Evolutionary conservation across 2,888 invertebrate species (phyloP).

Genomic region (Cerastis leucographa): DNA sequence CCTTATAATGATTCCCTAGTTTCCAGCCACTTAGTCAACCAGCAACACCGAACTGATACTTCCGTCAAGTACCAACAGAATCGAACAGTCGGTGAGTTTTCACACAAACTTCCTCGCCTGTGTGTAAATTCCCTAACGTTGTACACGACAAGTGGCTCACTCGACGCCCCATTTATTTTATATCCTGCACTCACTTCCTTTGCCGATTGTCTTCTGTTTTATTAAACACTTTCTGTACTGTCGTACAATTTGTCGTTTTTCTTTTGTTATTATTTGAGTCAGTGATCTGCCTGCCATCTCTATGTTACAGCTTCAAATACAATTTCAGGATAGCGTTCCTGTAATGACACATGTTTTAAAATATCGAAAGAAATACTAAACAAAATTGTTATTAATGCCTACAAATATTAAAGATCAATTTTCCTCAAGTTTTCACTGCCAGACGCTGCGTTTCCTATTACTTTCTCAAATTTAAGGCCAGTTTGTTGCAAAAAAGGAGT

Average conservation of each 20-base stretch:
- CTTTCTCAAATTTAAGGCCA: no score
- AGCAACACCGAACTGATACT: not conserved
- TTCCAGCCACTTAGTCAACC: not conserved
- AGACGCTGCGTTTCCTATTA: no score
- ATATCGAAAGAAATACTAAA: not conserved
- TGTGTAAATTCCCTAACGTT: slow-evolving; percentile 25
- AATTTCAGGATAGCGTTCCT: no score
- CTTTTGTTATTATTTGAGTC: slow-evolving; percentile 11
- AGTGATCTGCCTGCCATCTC: no score
- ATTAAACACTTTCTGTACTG: slow-evolving; percentile 17
- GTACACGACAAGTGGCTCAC: slow-evolving; percentile 42
- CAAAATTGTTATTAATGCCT: not conserved
- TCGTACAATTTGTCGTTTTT: not conserved
- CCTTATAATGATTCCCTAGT: no score
- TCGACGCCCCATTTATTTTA: slow-evolving; percentile 46
- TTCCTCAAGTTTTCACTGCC: not conserved
- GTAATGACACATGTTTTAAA: not conserved
- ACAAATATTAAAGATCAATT: not conserved
- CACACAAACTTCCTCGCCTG: slow-evolving; percentile 7
- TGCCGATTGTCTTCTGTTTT: slow-evolving; percentile 38
- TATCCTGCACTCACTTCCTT: slow-evolving; percentile 40
- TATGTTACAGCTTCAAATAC: not conserved
- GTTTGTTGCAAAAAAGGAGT: not conserved
- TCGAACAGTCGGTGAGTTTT: not conserved
- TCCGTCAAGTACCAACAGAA: not conserved